phyloP scores from a whole-genome alignment of 2,797 vertebrate species.

The Anolis apletophallus region DNA sequence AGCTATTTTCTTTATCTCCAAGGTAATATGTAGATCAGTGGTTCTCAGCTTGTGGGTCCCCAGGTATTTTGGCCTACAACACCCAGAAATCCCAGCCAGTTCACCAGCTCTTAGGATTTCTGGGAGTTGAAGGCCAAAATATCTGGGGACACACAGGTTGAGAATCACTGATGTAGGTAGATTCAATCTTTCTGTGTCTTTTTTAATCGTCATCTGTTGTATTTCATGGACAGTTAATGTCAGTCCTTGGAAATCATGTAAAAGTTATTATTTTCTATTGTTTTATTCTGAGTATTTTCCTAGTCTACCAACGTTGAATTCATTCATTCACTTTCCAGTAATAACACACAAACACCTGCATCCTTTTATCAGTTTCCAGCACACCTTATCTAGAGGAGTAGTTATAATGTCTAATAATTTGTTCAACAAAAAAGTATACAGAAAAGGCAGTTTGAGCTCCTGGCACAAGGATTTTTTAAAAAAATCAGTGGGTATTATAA shows the following conservation, averaged over 20 bases:
- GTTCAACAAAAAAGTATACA: not conserved
- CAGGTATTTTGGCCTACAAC: too few relatives aligned
- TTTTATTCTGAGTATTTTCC: not conserved
- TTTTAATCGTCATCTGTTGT: not conserved
- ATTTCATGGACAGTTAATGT: not conserved
- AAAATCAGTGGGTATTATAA: not conserved
- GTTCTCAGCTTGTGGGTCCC: too few relatives aligned
- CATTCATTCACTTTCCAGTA: not conserved
- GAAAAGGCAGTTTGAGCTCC: rapidly evolving
- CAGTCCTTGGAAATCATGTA: not conserved
- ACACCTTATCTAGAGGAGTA: not conserved
- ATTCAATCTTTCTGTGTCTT: not conserved
- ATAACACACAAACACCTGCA: not conserved
- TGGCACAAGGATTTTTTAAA: not conserved
- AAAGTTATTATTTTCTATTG: not conserved
- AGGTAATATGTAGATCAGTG: too few relatives aligned
- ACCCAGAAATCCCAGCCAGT: too few relatives aligned
- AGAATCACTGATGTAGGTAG: not conserved
- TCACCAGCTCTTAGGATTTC: too few relatives aligned
- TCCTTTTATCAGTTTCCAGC: not conserved
- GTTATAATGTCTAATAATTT: not conserved
- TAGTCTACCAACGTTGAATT: not conserved
- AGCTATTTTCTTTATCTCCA: not conserved
- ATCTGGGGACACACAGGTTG: too few relatives aligned
- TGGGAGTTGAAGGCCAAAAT: too few relatives aligned